These are phyloP conservation scores for Romanogobio albipinnatus DNA, from an alignment of 2,113 vertebrate genomes.

Conservation along the genomic window DNA sequence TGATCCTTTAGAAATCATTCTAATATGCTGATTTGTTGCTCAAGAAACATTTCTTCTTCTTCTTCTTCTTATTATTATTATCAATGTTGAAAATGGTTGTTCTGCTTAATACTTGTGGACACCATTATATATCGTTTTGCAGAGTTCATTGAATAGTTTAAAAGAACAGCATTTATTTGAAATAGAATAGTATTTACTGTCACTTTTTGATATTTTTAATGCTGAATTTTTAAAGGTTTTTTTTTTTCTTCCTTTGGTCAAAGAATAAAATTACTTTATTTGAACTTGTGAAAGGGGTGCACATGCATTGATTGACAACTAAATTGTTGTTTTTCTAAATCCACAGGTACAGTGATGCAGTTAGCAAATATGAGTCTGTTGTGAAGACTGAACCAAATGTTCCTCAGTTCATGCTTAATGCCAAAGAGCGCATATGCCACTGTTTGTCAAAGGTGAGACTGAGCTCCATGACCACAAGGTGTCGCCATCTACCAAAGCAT, in stretches of 20 bases:
- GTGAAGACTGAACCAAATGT: constrained; percentile 90
- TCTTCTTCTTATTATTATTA: too few species aligned
- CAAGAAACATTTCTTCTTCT: too few species aligned
- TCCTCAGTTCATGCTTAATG: constrained; percentile 78
- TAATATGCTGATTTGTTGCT: neutral
- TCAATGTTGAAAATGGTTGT: too few species aligned
- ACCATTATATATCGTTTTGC: neutral
- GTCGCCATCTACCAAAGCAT: constrained; percentile 1
- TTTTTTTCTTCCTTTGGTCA: neutral
- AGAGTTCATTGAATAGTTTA: neutral
- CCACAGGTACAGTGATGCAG: constrained; percentile 88
- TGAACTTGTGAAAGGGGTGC: neutral
- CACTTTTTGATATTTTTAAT: neutral
- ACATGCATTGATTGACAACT: too few species aligned
- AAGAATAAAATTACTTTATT: too few species aligned
- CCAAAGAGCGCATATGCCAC: constrained; percentile 94
- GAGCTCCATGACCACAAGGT: constrained; percentile 8
- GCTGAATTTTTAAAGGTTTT: neutral
- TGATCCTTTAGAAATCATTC: neutral
- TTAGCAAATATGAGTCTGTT: constrained; percentile 86
- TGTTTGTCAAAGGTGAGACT: constrained; percentile 86
- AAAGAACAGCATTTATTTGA: neutral
- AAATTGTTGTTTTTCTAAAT: neutral
- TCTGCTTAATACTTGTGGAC: too few species aligned
- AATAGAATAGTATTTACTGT: neutral